These are phyloP conservation scores for Penaeus monodon DNA, from an alignment of 2,888 invertebrate species.

Conservation along the genomic window DNA sequence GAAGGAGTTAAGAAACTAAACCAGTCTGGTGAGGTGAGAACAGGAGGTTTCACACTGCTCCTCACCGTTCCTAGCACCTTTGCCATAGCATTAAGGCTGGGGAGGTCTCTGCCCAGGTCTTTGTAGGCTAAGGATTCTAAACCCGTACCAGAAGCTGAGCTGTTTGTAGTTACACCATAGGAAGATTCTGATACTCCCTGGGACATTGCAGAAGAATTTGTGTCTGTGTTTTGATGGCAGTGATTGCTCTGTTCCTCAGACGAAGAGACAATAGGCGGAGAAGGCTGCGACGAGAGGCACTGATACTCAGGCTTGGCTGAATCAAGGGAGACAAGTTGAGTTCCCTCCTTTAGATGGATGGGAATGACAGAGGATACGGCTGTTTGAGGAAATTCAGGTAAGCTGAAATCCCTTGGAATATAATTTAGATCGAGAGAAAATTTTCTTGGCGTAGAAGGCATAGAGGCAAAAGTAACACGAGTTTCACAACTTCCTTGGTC, in stretches of 20 bases:
- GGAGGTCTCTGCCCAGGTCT: conserved; percentile 1
- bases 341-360: not conserved
- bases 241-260: no score
- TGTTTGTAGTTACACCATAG: no score
- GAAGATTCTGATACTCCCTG: no score
- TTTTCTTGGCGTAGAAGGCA: conserved; percentile 39
- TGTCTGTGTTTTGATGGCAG: no score
- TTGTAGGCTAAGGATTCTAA: no score
- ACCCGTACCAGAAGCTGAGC: no score
- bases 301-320: no score
- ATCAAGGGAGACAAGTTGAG: not conserved
- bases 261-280: no score
- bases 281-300: no score
- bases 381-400: conserved; percentile 15
- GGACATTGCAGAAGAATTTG: no score
- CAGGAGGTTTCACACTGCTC: not conserved
- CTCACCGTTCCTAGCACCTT: not conserved
- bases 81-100: conserved; percentile 1
- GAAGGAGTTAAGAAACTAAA: conserved; percentile 34
- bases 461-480: conserved; percentile 26
- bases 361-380: not conserved
- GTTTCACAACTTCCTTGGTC: conserved; percentile 22
- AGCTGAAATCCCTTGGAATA: not conserved
- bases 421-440: conserved; percentile 26
- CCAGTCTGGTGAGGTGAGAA: conserved; percentile 41